Base-by-base conservation (phyloP, 2,797 vertebrate species). In the Urosaurus nigricauda region DNA sequence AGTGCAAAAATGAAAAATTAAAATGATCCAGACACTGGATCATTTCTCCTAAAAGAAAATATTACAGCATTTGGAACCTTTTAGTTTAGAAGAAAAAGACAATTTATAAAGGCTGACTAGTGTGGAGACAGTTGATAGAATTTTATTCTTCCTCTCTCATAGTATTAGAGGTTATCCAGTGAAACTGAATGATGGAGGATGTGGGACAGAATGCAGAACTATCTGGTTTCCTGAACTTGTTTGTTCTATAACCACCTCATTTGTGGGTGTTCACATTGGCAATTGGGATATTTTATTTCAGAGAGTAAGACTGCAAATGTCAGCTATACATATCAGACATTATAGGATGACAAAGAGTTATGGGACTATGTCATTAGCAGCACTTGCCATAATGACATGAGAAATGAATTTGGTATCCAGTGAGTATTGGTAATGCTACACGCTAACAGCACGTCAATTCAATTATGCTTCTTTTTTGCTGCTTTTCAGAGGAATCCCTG, bases 351-450 rank as follows among this genome's bases (percentile, higher is more conserved):
- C 40, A 78, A 86, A 78, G 71, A 85, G 58, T 77, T 86, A 77
- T 65, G 8, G 37, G 73, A n/a, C 37, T 86, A 21, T 86, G 73
- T 58, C 58, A 65, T 86, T 86, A 86, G 75, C 77, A 58, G 70
- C 12, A 47, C 82, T 71, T 86, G 40, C 74, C 40, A 43, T 86
- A 63, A 86, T 78, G 73, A 86, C 84, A 86, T 78, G 29, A 47
- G 29, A 78, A 86, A 77, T 47, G 29, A 86, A 77, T 86, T 86
- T 86, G 43, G 73, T 85, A 56, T 77, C 56, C 84, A 63, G 37
- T 85, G 84, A 78, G 40, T 75, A 77, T 77, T 75, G 74, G 56
- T 85, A 77, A 85, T 77, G 56, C 65, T 78, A 75, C 37, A 85
- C 11, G 26, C 73, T 85, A 85, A 85, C 56, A 85, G 73, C 56